A percentile compares a stretch with the other conserved stretches of the same genome.
These are phyloP conservation scores for Ptycholaimellus sp. DNA, from an alignment of 2,888 invertebrate species.

Conservation along the genomic window DNA sequence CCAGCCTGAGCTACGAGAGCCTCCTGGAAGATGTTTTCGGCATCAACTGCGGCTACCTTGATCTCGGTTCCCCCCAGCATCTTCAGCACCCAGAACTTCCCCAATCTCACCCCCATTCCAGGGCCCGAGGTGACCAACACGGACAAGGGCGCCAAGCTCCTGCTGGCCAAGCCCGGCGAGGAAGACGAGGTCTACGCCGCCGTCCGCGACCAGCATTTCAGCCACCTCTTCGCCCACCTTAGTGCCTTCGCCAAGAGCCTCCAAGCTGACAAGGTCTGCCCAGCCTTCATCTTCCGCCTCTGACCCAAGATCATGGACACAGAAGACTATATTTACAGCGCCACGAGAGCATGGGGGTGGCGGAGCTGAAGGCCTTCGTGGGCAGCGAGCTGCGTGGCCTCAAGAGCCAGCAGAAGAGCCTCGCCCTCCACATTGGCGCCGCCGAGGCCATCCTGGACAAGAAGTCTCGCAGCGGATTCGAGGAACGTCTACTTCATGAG, in stretches of 20 bases:
- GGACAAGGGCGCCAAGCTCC: not conserved
- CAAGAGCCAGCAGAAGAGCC: slow-evolving; percentile 53
- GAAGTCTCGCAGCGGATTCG: no score
- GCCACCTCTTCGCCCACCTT: slow-evolving; percentile 60
- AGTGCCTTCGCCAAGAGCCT: slow-evolving; percentile 60
- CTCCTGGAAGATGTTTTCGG: slow-evolving; percentile 64
- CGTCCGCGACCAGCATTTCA: slow-evolving; percentile 71
- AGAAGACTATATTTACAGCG: not conserved
- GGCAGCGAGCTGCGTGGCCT: slow-evolving; percentile 59
- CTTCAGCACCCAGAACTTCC: no score
- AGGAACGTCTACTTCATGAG: no score
- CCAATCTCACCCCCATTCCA: no score
- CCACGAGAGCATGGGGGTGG: slow-evolving; percentile 31
- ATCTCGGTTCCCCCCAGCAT: no score
- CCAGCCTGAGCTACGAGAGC: slow-evolving; percentile 70
- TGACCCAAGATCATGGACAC: slow-evolving; percentile 7
- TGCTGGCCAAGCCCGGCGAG: slow-evolving; percentile 14
- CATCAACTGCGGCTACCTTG: slow-evolving; percentile 44
- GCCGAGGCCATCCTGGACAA: slow-evolving; percentile 48
- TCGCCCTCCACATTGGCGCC: slow-evolving; percentile 65
- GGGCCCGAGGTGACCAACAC: no score
- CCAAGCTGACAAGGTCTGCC: slow-evolving; percentile 30
- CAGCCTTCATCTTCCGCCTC: slow-evolving; percentile 13
- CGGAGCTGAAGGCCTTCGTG: slow-evolving; percentile 72
- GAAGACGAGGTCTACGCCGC: slow-evolving; percentile 29